Base-by-base conservation (phyloP, 2,888 invertebrate species). In the Diarsia brunnea region DNA sequence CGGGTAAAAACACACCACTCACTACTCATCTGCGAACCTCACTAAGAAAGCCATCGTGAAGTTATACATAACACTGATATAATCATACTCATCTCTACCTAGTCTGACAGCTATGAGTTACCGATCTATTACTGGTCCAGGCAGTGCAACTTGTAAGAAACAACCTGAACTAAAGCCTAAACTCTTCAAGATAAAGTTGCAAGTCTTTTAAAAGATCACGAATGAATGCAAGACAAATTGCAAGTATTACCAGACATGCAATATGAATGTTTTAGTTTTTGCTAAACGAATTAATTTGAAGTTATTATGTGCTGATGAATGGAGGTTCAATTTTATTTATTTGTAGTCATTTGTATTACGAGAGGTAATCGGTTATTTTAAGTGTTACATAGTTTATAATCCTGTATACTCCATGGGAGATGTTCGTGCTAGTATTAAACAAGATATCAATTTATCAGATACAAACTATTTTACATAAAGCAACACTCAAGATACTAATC, bases 151-250 rank as follows among this genome's bases (percentile, higher is more conserved):
- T 58, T 5, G 24, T 45, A 5, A 60, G 64, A 31, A 69, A 1
- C 55, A 69, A 58, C 4, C 19, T 12, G 27, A 73, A 69, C n/a
- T 24, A 14, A 63, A 45, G 11, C 79, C 58, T 81, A 69, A 11
- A 0, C 0, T 2, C 4, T 49, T 8, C 0, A 0, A 31, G 1
- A 27, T 69, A 79, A 43, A 79, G 79, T 55, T 10, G 31, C 7
- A 58, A 63, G 1, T 69, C 43, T 16, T 12, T 58, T 58, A 16
- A 19, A 0, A 1, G 14, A 3, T 0, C 21, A 49, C 14, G 24
- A n/a, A 68, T 69, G 83, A 55, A 55, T 60, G 83, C 49, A 68
- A 65, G 60, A 78, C 63, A 71, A 80, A 71, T 81, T 80, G 77
- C 63, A 11, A 47, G 31, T 24, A 55, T 69, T 60, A 53, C 68